Conservation (phyloP, 2,797 vertebrate species). For the Vultur gryphus region DNA sequence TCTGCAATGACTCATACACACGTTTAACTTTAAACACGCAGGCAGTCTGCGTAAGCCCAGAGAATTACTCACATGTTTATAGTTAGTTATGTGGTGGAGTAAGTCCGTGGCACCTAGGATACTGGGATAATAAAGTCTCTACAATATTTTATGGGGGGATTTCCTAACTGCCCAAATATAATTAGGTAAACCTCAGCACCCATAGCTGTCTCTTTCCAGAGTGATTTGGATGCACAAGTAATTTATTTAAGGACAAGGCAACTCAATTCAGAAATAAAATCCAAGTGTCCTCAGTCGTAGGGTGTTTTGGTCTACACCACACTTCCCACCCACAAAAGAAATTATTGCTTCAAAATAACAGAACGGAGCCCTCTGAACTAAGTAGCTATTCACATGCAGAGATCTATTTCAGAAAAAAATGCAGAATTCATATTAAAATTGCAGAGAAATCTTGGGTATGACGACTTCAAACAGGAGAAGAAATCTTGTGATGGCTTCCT, state of each 20-base stretch:
- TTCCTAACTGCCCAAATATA: not conserved
- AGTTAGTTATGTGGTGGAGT: not conserved
- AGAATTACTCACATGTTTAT: slow-evolving; percentile 19
- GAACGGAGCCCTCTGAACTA: not conserved
- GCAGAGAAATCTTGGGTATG: not conserved
- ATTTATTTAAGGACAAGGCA: not conserved
- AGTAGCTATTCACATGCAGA: not conserved
- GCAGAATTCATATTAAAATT: not conserved
- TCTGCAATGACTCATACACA: slow-evolving; percentile 1
- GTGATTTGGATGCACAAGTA: not conserved
- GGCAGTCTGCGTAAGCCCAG: not conserved
- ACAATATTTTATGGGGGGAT: not conserved
- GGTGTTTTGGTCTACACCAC: not conserved
- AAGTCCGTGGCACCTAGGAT: not conserved
- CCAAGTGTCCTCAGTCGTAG: not conserved
- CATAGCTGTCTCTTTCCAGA: not conserved
- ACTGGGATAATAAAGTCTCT: not conserved
- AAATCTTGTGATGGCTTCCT: not conserved
- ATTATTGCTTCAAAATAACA: not conserved
- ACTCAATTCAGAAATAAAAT: not conserved
- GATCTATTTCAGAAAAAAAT: not conserved
- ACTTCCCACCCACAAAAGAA: not conserved
- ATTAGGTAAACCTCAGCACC: not conserved
- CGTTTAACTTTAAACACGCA: not conserved
- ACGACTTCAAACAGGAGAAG: not conserved